Base-by-base conservation (phyloP, 1,140 invertebrate species). In the Harlomillsia oculata region DNA sequence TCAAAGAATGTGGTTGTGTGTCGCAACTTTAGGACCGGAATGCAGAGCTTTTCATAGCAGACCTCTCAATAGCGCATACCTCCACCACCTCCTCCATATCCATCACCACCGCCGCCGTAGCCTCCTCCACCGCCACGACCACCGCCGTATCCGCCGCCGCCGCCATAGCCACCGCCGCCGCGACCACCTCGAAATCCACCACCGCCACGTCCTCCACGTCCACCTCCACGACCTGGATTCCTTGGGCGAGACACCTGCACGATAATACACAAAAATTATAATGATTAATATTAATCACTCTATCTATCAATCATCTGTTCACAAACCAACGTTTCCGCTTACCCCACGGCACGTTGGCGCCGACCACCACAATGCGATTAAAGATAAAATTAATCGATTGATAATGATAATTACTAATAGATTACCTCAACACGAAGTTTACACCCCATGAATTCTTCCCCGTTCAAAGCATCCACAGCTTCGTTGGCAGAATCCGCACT, bases 401-500 rank as follows among this genome's bases (percentile, higher is more conserved):
- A 20, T 8, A 8, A 41, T n/a, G 11, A 30, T 43, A n/a, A n/a
- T n/a, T n/a, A n/a, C n/a, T n/a, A n/a, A n/a, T n/a, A n/a, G n/a
- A n/a, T n/a, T 62, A 89, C 82, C 75, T 90, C 86, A 50, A 90
- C 86, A 67, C 84, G 77, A 51, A 89, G 74, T 66, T 85, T 87
- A 55, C 82, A 82, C 58, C 86, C 86, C 56, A 65, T 67, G 41
- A 69, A 62, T 2, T 65, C 59, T 58, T 82, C 81, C 56, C 92
- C 92, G 74, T 97, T 94, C 68, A 97, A 78, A 64, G 81, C 86
- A 71, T 84, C 84, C 70, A 89, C 91, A 30, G 93, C 91, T 71
- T 92, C 83, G 71, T 94, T 88, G 26, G 94, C 94, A 76, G 97
- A 92, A 69, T 89, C 83, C 67, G 82, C 79, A 72, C 93, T 92